Base-by-base conservation (phyloP, 2,888 invertebrate species). In the Byasa hedistus region DNA sequence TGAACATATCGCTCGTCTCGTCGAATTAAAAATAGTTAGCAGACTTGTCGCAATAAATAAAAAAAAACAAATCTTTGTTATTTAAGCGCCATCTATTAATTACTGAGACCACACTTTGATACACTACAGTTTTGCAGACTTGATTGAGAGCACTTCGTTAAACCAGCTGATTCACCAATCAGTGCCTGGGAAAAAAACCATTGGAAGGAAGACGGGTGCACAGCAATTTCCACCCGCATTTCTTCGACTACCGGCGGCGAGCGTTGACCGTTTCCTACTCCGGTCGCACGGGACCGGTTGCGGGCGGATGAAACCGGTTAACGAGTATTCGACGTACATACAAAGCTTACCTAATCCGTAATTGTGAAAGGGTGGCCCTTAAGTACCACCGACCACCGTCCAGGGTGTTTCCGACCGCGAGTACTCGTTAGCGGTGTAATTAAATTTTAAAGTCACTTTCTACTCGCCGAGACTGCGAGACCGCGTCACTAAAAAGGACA, bases 151-250 rank as follows among this genome's bases (percentile, higher is more conserved):
- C 32, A 32, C 32, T 32, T 32, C 32, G 32, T 32, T 32, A 32
- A 32, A 32, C 32, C 32, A 32, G 32, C 5, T 15, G 48, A 15
- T 5, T 48, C 12, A n/a, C 17, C n/a, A 17, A 48, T 48, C 22
- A 12, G 54, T 27, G 24, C 22, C 23, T 58, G 64, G 22, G 64
- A n/a, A n/a, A 58, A 64, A 7, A 51, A 39, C 7, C 52, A 39
- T 10, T 19, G 27, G 51, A 48, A 57, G 58, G 58, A 58, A 52
- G 39, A 39, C 57, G 27, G 64, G 58, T 10, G 58, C 64, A n/a
- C 23, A 51, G 64, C 58, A 57, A 64, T 64, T 58, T 64, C 64
- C 64, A 64, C 64, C 64, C 64, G 64, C 64, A 64, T 64, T 64
- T 64, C 64, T 64, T 64, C 22, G 21, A 54, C 58, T 58, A 55